Conservation (phyloP, 2,888 invertebrate genomes). For the Papilio demoleus region DNA sequence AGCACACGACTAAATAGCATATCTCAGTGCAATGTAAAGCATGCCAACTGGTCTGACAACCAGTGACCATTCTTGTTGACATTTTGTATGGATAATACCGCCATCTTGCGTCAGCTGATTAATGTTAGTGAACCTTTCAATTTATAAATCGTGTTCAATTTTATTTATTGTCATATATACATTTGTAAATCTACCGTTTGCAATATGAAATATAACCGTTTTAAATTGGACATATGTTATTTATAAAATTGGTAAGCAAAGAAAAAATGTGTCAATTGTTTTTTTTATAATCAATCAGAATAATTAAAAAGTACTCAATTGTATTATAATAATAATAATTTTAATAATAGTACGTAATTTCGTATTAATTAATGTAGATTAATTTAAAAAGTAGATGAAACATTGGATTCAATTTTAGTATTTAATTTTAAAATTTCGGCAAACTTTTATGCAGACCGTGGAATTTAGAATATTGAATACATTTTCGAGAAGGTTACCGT, state of each 20-base stretch:
- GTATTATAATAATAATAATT: too few species aligned
- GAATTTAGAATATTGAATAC: slow-evolving; percentile 32
- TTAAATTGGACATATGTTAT: neutral
- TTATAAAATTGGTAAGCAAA: neutral
- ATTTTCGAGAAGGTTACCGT: slow-evolving; percentile 18
- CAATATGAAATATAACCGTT: neutral
- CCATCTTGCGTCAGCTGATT: slow-evolving; percentile 40
- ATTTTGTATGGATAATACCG: slow-evolving; percentile 41
- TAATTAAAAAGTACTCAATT: too few species aligned
- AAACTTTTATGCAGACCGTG: slow-evolving; percentile 10
- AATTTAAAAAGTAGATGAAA: neutral
- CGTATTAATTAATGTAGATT: too few species aligned
- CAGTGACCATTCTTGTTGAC: slow-evolving; percentile 45
- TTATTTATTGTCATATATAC: slow-evolving; percentile 10
- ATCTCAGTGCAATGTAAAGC: neutral
- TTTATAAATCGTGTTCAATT: slow-evolving; percentile 30
- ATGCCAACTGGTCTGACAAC: slow-evolving; percentile 33
- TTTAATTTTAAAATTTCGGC: slow-evolving; percentile 2
- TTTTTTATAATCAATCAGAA: neutral
- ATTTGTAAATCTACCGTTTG: slow-evolving; percentile 23
- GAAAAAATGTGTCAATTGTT: neutral
- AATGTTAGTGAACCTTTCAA: slow-evolving; percentile 37
- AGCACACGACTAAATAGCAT: slow-evolving; percentile 13
- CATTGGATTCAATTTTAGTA: neutral
- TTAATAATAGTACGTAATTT: too few species aligned